A percentile compares a stretch with the other conserved stretches of the same genome.
phyloP scores from a whole-genome alignment of 2,113 vertebrate genomes.

The Sarotherodon lohbergeri region DNA sequence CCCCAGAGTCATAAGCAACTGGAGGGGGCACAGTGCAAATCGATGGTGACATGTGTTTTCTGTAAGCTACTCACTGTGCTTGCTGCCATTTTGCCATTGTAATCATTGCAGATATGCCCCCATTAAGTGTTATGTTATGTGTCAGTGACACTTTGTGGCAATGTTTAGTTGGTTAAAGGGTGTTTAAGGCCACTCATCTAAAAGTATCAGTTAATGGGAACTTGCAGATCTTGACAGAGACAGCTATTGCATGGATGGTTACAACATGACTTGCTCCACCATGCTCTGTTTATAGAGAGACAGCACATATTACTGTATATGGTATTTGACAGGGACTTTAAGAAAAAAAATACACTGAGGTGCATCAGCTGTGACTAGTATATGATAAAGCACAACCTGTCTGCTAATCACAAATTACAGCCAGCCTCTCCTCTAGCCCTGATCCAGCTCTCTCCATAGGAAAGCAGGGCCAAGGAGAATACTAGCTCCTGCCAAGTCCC shows the following conservation, averaged over 20 bases:
- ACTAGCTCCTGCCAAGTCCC: conserved; percentile 54
- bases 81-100: not conserved
- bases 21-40: conserved; percentile 28
- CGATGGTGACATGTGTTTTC: conserved; percentile 52
- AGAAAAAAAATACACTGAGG: not conserved
- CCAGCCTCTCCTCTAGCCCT: conserved; percentile 33
- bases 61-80: not conserved
- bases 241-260: not conserved
- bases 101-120: not conserved
- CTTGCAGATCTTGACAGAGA: not conserved
- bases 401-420: conserved; percentile 64
- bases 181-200: not conserved
- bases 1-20: conserved; percentile 48
- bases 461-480: conserved; percentile 48
- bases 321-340: not conserved
- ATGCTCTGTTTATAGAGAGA: not conserved
- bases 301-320: conserved; percentile 7
- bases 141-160: not conserved
- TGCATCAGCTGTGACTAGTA: not conserved
- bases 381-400: conserved; percentile 52
- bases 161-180: not conserved
- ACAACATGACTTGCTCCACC: not conserved
- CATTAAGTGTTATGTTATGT: not conserved
- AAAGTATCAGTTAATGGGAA: not conserved
- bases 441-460: conserved; percentile 35